Evolutionary conservation across 2,797 vertebrate species (phyloP).

Genomic region (Catostomus latipinnis): DNA sequence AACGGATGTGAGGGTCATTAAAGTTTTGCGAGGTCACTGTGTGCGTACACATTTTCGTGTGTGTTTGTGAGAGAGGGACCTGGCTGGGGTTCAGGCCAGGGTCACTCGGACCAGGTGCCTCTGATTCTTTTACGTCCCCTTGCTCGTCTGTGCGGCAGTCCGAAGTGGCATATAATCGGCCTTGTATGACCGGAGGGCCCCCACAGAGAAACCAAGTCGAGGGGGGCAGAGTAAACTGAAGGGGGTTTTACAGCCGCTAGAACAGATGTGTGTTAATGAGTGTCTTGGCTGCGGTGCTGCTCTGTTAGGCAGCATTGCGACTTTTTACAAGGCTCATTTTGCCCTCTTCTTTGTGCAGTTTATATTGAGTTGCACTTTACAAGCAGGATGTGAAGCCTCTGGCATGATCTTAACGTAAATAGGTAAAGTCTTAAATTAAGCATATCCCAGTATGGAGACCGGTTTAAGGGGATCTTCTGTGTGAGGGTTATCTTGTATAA

Average conservation of each 20-base stretch:
- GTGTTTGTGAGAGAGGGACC: slow-evolving; percentile 46
- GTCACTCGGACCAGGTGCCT: slow-evolving; percentile 57
- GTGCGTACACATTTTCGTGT: slow-evolving; percentile 35
- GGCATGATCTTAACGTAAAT: slow-evolving; percentile 11
- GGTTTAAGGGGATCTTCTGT: slow-evolving; percentile 26
- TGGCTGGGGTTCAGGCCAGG: slow-evolving; percentile 61
- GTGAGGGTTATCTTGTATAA: background rate
- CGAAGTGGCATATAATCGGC: slow-evolving; percentile 38
- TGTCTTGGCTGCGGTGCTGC: slow-evolving; percentile 23
- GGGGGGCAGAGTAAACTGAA: slow-evolving; percentile 41
- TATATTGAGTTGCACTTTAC: slow-evolving; percentile 47
- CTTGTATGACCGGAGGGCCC: slow-evolving; percentile 24
- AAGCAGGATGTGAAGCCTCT: slow-evolving; percentile 52
- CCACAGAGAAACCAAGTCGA: slow-evolving; percentile 10
- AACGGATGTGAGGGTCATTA: slow-evolving; percentile 62
- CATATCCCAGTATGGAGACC: background rate
- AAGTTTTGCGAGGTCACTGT: slow-evolving; percentile 62
- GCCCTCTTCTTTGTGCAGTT: slow-evolving; percentile 38
- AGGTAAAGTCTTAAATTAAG: slow-evolving; percentile 29
- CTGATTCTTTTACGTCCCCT: slow-evolving; percentile 58
- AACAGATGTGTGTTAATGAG: slow-evolving; percentile 52
- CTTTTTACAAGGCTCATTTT: slow-evolving; percentile 48
- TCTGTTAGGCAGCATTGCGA: slow-evolving; percentile 32
- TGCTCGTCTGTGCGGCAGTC: slow-evolving; percentile 26
- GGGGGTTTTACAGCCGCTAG: slow-evolving; percentile 40